A percentile compares a stretch with the other conserved stretches of the same genome.
phyloP scores from a whole-genome alignment of 2,888 invertebrate genomes.

The Zonitis immaculata region DNA sequence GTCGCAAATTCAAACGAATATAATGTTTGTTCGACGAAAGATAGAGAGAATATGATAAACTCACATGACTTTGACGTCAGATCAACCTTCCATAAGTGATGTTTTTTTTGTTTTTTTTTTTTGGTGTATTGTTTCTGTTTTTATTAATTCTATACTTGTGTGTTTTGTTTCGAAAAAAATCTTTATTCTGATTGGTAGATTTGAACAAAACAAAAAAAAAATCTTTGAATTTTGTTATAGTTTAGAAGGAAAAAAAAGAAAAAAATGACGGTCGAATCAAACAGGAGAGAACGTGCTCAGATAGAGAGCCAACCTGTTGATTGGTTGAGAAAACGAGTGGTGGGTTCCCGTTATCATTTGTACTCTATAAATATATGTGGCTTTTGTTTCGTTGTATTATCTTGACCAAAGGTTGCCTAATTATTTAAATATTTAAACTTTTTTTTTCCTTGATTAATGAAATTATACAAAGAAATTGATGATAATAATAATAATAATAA shows the following conservation, averaged over 20 bases:
- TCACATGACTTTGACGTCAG: constrained; percentile 47
- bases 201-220: not conserved
- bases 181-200: constrained; percentile 9
- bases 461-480: no score
- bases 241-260: no score
- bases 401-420: constrained; percentile 10
- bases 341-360: constrained; percentile 11
- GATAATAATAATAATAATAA: no score
- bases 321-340: not conserved
- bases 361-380: no score
- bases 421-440: constrained; percentile 2
- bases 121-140: constrained; percentile 1
- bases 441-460: no score
- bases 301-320: constrained; percentile 24
- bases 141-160: not conserved
- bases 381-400: not conserved
- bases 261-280: not conserved
- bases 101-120: not conserved
- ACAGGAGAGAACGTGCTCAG: constrained; percentile 10
- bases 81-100: constrained; percentile 12
- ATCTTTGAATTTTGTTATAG: constrained; percentile 7
- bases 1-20: constrained; percentile 2
- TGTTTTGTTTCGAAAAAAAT: constrained; percentile 7
- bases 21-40: not conserved
- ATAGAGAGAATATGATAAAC: constrained; percentile 37